Base-by-base conservation (phyloP, 92 coral and sea anemone genomes). In the Porites evermanni region DNA sequence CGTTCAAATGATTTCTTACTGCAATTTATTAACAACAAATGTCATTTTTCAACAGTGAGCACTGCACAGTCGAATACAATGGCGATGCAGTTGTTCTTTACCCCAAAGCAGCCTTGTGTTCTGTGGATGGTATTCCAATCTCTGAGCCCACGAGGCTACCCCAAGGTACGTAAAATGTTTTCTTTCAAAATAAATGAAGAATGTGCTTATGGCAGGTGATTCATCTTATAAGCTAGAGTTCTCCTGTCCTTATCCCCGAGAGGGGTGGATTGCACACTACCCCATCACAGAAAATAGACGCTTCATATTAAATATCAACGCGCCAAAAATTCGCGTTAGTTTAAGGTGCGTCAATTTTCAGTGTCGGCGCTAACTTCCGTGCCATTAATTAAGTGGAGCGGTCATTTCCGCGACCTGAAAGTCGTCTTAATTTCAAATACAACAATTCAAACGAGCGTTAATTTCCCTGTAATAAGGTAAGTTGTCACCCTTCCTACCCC, bases 91-190 rank as follows among this genome's bases (percentile, higher is more conserved):
- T 95, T 54, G 96, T 93, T 71, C 92, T 97, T 19, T 95, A 93
- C 74, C 99, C 99, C 7, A 97, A 97, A 72, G 99, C 94, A 1
- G 89, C 93, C 0, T 88, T 97, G 47, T 97, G 99, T 79, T 93
- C 98, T 29, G 92, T 97, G 75, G 99, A 97, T 78, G 99, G 99
- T 3, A 96, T 97, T 51, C 95, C 98, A 24, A 86, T 97, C 12
- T 75, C 92, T 7, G 99, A 97, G 74, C 98, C 99, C 7, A 97
- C 99, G 65, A 95, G 93, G 77, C 82, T 97, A 67, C 98, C 99
- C 19, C 99, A 97, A 87, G 99, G 99, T 97, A 75, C 24, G 88
- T 18, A 64, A 38, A 38, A 11, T 67, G 16, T 50, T 71, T 51
- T 16, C 50, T 12, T 21, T 32, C 8, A 38, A 38, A 38, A 17